Conservation (phyloP, 2,113 vertebrate species). For the Carettochelys insculpta region DNA sequence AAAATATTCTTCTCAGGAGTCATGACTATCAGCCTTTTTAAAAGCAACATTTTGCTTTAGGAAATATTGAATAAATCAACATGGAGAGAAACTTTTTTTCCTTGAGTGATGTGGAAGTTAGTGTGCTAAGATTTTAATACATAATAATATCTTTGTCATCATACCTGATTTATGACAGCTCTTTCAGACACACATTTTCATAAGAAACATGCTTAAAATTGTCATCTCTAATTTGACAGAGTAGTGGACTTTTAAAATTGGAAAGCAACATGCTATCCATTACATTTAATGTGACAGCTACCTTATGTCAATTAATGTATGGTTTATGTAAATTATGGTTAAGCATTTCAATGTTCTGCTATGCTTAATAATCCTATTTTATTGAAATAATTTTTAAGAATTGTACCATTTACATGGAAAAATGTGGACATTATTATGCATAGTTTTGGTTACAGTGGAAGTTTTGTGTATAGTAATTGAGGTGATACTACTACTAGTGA, state of each 20-base stretch:
- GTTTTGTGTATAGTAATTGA: background rate
- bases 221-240: background rate
- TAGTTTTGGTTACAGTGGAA: background rate
- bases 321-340: background rate
- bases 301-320: background rate
- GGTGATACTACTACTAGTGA: background rate
- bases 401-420: background rate
- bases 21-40: background rate
- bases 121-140: background rate
- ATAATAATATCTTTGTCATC: background rate
- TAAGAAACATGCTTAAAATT: background rate
- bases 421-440: background rate
- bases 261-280: background rate
- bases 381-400: background rate
- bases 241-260: background rate
- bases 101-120: background rate
- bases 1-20: background rate
- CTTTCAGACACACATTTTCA: background rate
- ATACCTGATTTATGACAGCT: background rate
- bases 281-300: background rate
- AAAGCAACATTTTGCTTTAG: background rate
- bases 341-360: background rate
- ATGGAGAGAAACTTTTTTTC: background rate
- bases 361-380: background rate
- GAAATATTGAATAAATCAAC: background rate